Evolutionary conservation across 2,797 vertebrate species (phyloP), one percentile per base, ranked within the genome.

Genomic region (Sebastes vulpes): DNA sequence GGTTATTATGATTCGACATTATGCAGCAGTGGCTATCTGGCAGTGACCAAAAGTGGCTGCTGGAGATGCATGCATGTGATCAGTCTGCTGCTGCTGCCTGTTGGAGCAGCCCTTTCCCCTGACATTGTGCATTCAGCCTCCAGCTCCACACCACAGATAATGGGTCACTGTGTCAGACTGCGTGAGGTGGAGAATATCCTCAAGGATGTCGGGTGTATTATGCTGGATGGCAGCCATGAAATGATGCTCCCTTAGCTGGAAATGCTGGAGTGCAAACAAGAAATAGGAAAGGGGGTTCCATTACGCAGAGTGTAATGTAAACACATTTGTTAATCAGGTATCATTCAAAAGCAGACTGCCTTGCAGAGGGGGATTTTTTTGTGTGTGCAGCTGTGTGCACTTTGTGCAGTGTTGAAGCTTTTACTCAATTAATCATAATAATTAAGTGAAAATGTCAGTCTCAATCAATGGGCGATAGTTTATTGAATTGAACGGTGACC

Each of bases 151-250:
- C 73, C 89, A 46, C 90, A 89, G 88, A 93, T 95, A 94, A 95
- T 94, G 88, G 94, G 94, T 95, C 95, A 95, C 94, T 94, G 95
- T 96, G 95, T 95, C 95, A 95, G 92, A 89, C 89, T 71, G 86
- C 61, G 70, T 78, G 89, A 91, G 81, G 72, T 83, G 72, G 82
- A 77, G 82, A 84, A 86, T 85, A 84, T 89, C 87, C 83, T 93
- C 48, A 82, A 94, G 88, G 77, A 92, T 87, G 79, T 80, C 77
- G 61, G 72, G 71, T 85, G 83, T 86, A 64, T 83, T 77, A 25
- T 70, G 81, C 75, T 69, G 89, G 77, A 79, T 73, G 77, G 83
- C 82, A 81, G 79, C 86, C 81, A 66, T 75, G 48, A 54, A 82
- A 65, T 16, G 54, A 74, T 59, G 58, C 73, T 79, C 12, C 18